A percentile compares a stretch with the other conserved stretches of the same genome.
Conservation (phyloP, 2,113 vertebrate species). For the Gambusia holbrooki region DNA sequence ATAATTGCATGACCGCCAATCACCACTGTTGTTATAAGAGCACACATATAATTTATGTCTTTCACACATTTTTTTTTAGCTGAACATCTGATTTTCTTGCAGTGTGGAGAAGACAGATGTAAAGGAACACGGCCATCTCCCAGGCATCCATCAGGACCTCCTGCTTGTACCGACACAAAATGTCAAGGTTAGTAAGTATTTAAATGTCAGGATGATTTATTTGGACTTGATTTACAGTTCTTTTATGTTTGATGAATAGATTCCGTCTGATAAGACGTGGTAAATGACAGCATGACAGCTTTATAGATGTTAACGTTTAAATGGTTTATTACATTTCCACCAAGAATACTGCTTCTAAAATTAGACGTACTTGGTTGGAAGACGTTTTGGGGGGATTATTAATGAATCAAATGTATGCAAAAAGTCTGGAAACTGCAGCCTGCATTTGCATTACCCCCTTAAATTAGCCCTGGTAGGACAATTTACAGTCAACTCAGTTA, state of each 20-base stretch:
- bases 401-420: not conserved
- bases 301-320: not conserved
- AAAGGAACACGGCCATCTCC: not conserved
- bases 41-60: not conserved
- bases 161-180: not conserved
- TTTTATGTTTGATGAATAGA: not conserved
- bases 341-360: not conserved
- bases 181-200: slow-evolving; percentile 1
- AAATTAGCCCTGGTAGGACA: not conserved
- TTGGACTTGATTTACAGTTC: not conserved
- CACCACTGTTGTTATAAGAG: not conserved
- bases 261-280: not conserved
- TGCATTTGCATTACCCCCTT: not conserved
- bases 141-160: not conserved
- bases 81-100: not conserved
- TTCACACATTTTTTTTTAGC: not conserved
- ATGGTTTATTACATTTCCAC: not conserved
- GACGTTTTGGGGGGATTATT: not conserved
- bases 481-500: not conserved
- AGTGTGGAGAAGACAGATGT: not conserved
- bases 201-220: not conserved
- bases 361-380: not conserved
- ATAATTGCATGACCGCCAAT: not conserved
- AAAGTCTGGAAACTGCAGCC: not conserved
- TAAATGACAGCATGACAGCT: not conserved